Percentiles rank a stretch among this genome's conserved stretches.
Evolutionary conservation across 2,888 invertebrate species (phyloP).

Genomic region (Polydrusus cervinus): DNA sequence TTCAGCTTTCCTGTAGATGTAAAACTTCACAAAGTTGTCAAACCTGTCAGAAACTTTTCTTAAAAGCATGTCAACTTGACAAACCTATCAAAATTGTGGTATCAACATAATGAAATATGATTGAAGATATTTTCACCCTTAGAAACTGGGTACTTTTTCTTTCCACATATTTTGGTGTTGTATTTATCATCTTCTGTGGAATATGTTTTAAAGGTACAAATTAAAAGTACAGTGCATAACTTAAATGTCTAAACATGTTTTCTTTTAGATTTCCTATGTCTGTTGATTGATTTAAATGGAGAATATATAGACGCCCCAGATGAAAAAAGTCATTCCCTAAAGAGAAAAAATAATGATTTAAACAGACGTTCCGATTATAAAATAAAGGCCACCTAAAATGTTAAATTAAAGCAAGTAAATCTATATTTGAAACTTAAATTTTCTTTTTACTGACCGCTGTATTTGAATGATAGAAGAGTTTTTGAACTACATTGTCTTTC

Average conservation of each 20-base stretch:
- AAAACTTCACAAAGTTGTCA: too few species aligned
- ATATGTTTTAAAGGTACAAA: constrained; percentile 60
- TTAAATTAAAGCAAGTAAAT: neutral
- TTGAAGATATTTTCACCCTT: constrained; percentile 59
- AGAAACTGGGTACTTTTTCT: constrained; percentile 65
- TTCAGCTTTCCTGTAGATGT: too few species aligned
- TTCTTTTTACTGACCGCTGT: too few species aligned
- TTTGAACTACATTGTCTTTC: too few species aligned
- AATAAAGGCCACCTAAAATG: neutral
- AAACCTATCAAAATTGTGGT: neutral
- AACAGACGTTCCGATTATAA: neutral
- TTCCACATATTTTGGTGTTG: constrained; percentile 60
- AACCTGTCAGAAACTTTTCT: too few species aligned
- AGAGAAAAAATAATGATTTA: neutral
- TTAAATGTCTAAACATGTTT: neutral
- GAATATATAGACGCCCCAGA: constrained; percentile 23
- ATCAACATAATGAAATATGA: constrained; percentile 36
- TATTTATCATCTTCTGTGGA: constrained; percentile 60
- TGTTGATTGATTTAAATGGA: constrained; percentile 22
- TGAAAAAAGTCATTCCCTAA: neutral
- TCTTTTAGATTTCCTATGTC: constrained; percentile 24
- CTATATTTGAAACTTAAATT: neutral
- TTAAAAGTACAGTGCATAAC: neutral
- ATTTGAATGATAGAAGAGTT: too few species aligned
- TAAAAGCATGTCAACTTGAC: neutral